Percentiles rank a stretch among this genome's conserved stretches.
phyloP scores from a whole-genome alignment of 2,888 invertebrate genomes.

The Osmoderma eremita region DNA sequence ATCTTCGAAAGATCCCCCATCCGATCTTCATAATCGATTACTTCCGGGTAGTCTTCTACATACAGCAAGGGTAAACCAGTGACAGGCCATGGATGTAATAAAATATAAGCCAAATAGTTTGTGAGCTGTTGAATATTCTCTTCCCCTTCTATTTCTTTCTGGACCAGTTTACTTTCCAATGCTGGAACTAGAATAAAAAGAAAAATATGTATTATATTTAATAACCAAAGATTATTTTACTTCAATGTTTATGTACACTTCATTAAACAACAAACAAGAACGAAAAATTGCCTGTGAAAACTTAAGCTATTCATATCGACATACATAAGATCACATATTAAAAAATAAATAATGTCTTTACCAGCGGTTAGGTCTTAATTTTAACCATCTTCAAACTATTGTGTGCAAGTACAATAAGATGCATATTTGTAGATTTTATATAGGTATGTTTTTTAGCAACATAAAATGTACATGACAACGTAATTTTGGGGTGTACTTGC shows the following conservation, averaged over 20 bases:
- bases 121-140: conserved; percentile 47
- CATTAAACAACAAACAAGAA: not conserved
- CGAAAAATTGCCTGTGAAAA: no score
- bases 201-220: not conserved
- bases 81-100: conserved; percentile 58
- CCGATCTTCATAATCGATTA: conserved; percentile 30
- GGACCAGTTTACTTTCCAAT: conserved; percentile 5
- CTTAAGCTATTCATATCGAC: no score
- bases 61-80: conserved; percentile 59
- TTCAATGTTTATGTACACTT: no score
- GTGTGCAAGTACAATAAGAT: no score
- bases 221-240: not conserved
- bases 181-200: conserved; percentile 2
- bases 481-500: no score
- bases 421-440: no score
- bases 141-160: conserved; percentile 1
- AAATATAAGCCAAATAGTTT: conserved; percentile 52
- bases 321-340: no score
- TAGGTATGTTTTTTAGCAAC: no score
- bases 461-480: no score
- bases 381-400: no score
- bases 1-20: conserved; percentile 37
- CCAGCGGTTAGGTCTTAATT: no score
- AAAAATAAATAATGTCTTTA: no score
- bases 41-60: conserved; percentile 54